Conservation (phyloP, 2,888 invertebrate genomes). For the Nycteola revayana region DNA sequence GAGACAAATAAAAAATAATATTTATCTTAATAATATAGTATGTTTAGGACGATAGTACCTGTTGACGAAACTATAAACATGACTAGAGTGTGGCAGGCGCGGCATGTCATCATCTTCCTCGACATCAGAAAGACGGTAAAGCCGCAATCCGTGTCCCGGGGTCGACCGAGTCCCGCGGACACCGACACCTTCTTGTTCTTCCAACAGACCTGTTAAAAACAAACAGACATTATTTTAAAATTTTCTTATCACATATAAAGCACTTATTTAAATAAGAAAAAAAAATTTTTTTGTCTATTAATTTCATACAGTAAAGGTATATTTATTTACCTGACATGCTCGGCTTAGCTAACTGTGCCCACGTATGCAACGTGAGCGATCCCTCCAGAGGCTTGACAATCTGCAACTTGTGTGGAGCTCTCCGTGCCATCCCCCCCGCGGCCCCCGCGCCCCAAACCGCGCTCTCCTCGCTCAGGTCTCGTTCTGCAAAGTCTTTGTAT, state of each 20-base stretch:
- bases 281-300: no score
- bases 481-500: slow-evolving; percentile 37
- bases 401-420: slow-evolving; percentile 93
- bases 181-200: slow-evolving; percentile 95
- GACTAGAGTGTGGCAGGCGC: slow-evolving; percentile 88
- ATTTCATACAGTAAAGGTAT: no score
- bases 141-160: slow-evolving; percentile 87
- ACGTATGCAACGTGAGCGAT: slow-evolving; percentile 95
- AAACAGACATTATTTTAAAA: no score
- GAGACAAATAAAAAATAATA: no score
- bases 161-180: slow-evolving; percentile 89
- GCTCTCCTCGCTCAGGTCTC: slow-evolving; percentile 67
- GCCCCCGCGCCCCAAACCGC: slow-evolving; percentile 77
- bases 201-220: slow-evolving; percentile 89
- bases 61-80: slow-evolving; percentile 93
- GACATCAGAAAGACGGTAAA: slow-evolving; percentile 84
- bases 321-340: slow-evolving; percentile 90
- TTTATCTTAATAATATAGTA: no score
- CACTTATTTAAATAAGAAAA: no score
- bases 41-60: slow-evolving; percentile 46
- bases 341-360: slow-evolving; percentile 97
- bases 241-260: no score
- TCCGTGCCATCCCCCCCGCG: slow-evolving; percentile 68
- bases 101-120: slow-evolving; percentile 91
- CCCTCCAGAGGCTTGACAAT: slow-evolving; percentile 97